Evolutionary conservation across 37 sponge, comb jelly and placozoan species (phyloP).

Genomic region (Spongilla lacustris): DNA sequence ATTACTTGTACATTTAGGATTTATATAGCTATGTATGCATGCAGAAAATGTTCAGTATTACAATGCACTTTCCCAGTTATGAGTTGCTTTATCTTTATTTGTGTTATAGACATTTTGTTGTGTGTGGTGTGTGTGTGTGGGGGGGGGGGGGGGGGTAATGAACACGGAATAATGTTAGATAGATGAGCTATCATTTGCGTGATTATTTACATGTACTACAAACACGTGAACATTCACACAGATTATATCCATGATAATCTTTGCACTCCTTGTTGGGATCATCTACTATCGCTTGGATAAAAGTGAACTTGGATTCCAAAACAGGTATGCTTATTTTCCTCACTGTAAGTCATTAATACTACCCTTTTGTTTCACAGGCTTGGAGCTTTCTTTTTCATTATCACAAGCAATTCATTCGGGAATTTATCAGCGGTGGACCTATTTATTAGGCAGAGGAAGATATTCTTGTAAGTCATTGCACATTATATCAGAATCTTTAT

Average conservation of each 20-base stretch:
- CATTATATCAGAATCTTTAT: too few species aligned
- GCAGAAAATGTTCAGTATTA: too few species aligned
- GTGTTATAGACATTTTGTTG: too few species aligned
- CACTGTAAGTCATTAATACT: too few species aligned
- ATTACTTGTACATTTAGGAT: too few species aligned
- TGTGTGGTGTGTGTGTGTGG: too few species aligned
- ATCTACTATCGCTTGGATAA: slow-evolving; percentile 62
- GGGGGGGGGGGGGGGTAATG: too few species aligned
- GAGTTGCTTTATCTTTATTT: too few species aligned
- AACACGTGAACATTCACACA: background rate
- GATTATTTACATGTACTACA: too few species aligned
- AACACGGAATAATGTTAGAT: too few species aligned
- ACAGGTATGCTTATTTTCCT: slow-evolving; percentile 5
- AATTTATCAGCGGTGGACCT: slow-evolving; percentile 80
- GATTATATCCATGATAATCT: slow-evolving; percentile 45
- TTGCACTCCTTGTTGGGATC: slow-evolving; percentile 57
- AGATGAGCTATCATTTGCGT: too few species aligned
- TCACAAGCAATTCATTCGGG: slow-evolving; percentile 72
- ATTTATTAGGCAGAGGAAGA: slow-evolving; percentile 64
- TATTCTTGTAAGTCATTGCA: slow-evolving; percentile 71
- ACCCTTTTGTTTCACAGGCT: slow-evolving; percentile 37
- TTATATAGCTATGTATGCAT: background rate
- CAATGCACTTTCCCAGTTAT: too few species aligned
- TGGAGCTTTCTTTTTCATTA: slow-evolving; percentile 86
- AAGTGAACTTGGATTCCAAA: slow-evolving; percentile 22